These are phyloP conservation scores for Archips xylosteana DNA, from an alignment of 2,888 invertebrate genomes.

Conservation along the genomic window DNA sequence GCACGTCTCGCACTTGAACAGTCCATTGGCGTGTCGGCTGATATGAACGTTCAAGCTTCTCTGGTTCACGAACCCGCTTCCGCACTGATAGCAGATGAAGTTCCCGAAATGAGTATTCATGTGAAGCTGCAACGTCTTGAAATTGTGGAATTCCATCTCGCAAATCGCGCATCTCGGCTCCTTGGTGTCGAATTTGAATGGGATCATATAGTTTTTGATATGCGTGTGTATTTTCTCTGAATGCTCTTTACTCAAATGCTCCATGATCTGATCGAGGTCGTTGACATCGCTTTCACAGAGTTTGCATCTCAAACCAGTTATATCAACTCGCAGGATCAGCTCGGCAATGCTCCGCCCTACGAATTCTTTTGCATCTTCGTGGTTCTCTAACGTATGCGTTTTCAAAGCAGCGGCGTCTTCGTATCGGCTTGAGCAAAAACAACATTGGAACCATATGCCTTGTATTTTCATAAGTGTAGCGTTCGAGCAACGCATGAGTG, in stretches of 20 bases:
- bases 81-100: slow-evolving; percentile 61
- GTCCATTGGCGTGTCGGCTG: slow-evolving; percentile 61
- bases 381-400: slow-evolving; percentile 27
- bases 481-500: slow-evolving; percentile 34
- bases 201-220: slow-evolving; percentile 56
- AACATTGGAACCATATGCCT: slow-evolving; percentile 38
- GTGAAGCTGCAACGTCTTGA: slow-evolving; percentile 61
- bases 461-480: slow-evolving; percentile 35
- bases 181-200: slow-evolving; percentile 60
- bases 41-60: slow-evolving; percentile 58
- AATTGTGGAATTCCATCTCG: slow-evolving; percentile 53
- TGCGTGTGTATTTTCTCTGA: slow-evolving; percentile 52
- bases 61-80: slow-evolving; percentile 59
- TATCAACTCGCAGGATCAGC: slow-evolving; percentile 43
- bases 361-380: slow-evolving; percentile 10
- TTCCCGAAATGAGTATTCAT: slow-evolving; percentile 65
- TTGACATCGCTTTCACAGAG: slow-evolving; percentile 45
- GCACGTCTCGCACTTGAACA: slow-evolving; percentile 68
- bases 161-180: slow-evolving; percentile 58
- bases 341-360: slow-evolving; percentile 24
- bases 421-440: slow-evolving; percentile 34
- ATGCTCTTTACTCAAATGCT: slow-evolving; percentile 56
- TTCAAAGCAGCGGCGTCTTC: slow-evolving; percentile 28
- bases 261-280: slow-evolving; percentile 50
- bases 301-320: slow-evolving; percentile 41